Base-by-base conservation (phyloP, 2,797 vertebrate genomes). In the Tamandua tetradactyla region DNA sequence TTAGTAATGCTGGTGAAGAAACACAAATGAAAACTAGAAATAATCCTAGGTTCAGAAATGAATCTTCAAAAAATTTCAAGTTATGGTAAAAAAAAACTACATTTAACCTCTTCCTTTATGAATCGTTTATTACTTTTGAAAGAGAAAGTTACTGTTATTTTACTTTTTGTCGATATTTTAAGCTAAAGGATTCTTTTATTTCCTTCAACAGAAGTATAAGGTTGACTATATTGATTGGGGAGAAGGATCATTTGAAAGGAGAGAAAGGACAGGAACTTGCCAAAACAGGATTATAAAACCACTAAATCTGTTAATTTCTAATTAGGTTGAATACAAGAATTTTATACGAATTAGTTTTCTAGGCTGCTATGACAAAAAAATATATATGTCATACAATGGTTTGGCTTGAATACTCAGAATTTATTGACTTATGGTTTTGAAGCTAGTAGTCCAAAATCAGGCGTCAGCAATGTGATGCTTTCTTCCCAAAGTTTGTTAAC, bases 91-190 rank as follows among this genome's bases (percentile, higher is more conserved):
- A 57, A 57, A 61, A 94, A 79, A 25, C 27, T 93, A 59, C 15
- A 64, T 37, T 52, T 86, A 86, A 37, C n/a, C 55, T 61, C 20
- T 74, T 89, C 52, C 18, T 37, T 90, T 93, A 25, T 32, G n/a
- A 94, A 81, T 85, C 80, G 89, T 96, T 95, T 93, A 66, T 81
- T 55, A 35, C 44, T 78, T 96, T 97, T 97, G 37, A 18, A 93
- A 96, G 57, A 96, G 96, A 97, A 96, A 97, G 95, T 88, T 93
- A 93, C 68, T 91, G 66, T 94, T 5, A 87, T 61, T 96, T 93
- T 96, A 96, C 93, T 91, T 94, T 95, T 93, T 75, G 92, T 95
- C n/a, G 27, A 9, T 96, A 95, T 96, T 96, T 94, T 95, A 18
- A 97, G 93, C 84, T 95, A 93, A 97, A 93, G 82, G 91, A 92